These are phyloP conservation scores for Eunapius fragilis DNA, from an alignment of 37 sponge, comb jelly and placozoan species.

Conservation along the genomic window DNA sequence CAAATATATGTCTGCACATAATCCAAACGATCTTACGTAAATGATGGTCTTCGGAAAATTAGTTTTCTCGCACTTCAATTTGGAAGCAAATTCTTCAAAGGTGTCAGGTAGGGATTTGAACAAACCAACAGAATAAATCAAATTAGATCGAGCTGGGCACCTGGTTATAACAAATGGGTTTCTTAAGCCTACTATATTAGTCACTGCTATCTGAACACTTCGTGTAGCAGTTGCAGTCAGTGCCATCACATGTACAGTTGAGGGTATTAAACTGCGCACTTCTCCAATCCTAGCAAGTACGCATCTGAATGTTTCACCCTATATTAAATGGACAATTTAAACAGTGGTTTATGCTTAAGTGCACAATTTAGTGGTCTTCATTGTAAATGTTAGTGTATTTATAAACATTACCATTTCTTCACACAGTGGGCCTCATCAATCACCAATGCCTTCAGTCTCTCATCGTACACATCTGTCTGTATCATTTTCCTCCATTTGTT, in stretches of 20 bases:
- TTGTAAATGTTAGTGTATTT: background rate
- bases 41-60: conserved; percentile 16
- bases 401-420: conserved; percentile 13
- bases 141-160: conserved; percentile 10
- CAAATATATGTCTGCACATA: conserved; percentile 17
- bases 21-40: conserved; percentile 21
- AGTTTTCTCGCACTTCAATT: conserved; percentile 6
- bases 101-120: background rate
- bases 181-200: conserved; percentile 23
- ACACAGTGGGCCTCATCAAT: conserved; percentile 28
- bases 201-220: background rate
- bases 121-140: conserved; percentile 10
- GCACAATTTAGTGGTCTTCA: background rate
- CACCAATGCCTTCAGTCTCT: conserved; percentile 3
- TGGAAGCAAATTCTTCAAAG: background rate
- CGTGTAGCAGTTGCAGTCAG: conserved; percentile 49
- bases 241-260: conserved; percentile 33
- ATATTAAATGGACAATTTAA: background rate
- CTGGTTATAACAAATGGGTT: conserved; percentile 9
- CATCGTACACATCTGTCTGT: background rate
- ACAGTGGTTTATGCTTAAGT: background rate
- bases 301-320: conserved; percentile 29
- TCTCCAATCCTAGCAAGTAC: conserved; percentile 22
- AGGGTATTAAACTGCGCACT: conserved; percentile 29
- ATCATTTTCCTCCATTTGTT: conserved; percentile 13